Evolutionary conservation across 2,888 invertebrate genomes (phyloP), one percentile per base, ranked within the genome.

Genomic region (Amphiduros pacificus): DNA sequence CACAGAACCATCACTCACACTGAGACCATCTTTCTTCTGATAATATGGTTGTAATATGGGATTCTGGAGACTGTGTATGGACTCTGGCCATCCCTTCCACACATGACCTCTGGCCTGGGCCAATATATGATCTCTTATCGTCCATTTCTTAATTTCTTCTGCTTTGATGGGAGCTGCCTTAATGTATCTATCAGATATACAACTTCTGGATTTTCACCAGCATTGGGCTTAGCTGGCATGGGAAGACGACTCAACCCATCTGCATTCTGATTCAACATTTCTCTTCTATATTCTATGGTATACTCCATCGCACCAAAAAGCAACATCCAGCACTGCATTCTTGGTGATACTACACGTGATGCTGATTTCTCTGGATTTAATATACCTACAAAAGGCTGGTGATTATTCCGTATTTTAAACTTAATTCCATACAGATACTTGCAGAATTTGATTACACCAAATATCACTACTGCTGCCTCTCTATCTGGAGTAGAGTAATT

Each of bases 1-100:
- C 6, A 69, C 17, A 41, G 60, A 64, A 2, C 62, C 54, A 22
- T 63, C 29, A 5, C 67, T 44, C 1, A 58, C 22, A 22, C 20
- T 9, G 20, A 44, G n/a, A 20, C 22, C 6, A 44, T 44, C 44
- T 44, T 17, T 44, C n/a, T 22, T 44, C 22, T n/a, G 5, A 6
- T 44, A 20, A 22, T 44, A 44, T 20, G 44, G 9, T n/a, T 44
- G 44, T 20, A 44, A n/a, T 44, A n/a, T 44, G 6, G n/a, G n/a
- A 17, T 44, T 22, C n/a, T n/a, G n/a, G n/a, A n/a, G n/a, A n/a
- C n/a, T n/a, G n/a, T n/a, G n/a, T n/a, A n/a, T n/a, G n/a, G n/a
- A n/a, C n/a, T n/a, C n/a, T n/a, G 11, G 9, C 51, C 51, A 51
- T 4, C 51, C 51, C 20, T 51, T 11, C 22, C 22, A 24, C 6